Conservation (phyloP, 2,888 invertebrate species). For the Dryobotodes eremita region DNA sequence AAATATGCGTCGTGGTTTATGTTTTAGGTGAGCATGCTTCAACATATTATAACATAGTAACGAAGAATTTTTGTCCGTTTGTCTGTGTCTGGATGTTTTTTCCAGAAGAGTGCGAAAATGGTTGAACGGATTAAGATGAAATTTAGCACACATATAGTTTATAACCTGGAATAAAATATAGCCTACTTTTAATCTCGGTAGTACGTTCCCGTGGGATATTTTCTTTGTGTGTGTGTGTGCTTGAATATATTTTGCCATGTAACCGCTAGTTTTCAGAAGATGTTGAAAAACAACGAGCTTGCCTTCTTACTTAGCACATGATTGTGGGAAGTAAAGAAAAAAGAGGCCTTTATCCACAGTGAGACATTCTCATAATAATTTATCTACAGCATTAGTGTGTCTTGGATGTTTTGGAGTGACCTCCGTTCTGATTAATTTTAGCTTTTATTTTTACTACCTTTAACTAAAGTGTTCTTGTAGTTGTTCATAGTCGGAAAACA, state of each 20-base stretch:
- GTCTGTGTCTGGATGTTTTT: no score
- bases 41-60: neutral
- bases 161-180: no score
- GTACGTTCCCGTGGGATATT: no score
- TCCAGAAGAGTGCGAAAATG: no score
- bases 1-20: conserved; percentile 95
- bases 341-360: neutral
- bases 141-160: no score
- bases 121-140: no score
- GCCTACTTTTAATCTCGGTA: no score
- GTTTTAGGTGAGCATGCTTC: conserved; percentile 92
- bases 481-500: neutral
- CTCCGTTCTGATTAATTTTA: neutral
- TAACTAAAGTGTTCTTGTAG: no score
- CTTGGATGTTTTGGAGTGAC: neutral
- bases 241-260: neutral
- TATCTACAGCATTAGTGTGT: no score
- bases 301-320: neutral
- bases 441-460: neutral
- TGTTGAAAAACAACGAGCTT: no score
- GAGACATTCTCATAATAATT: neutral
- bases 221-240: no score
- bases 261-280: neutral
- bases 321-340: neutral
- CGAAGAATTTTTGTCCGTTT: no score